Base-by-base conservation (phyloP, 2,797 vertebrate species). In the Staurois parvus region DNA sequence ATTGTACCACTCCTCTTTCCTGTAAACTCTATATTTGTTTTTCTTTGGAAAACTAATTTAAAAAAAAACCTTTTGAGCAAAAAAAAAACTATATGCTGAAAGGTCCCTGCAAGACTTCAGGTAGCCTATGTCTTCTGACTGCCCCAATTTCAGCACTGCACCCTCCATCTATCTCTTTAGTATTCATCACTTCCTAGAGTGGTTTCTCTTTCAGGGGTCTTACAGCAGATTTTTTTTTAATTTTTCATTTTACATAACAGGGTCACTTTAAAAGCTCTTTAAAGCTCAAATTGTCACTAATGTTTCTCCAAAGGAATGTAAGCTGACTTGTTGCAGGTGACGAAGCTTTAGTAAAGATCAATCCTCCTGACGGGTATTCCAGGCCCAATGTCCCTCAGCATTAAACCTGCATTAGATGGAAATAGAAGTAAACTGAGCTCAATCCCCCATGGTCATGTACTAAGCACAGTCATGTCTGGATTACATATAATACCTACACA, bases 331-430 rank as follows among this genome's bases (percentile, higher is more conserved):
- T 72, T 68, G 19, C 26, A 6, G 21, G 48, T 70, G 15, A 37
- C 15, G 29, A 73, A 4, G 19, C 32, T 17, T 21, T 72, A 72
- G 70, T 72, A 66, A 80, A 40, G 13, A 48, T 56, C 52, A 40
- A n/a, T 40, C 13, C 69, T 45, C 52, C 72, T 81, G 28, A 59
- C 10, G 8, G 69, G 21, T 59, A 37, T 68, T 81, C 28, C 17
- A 42, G 12, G 28, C 69, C 19, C 10, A 42, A 8, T 29, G 52
- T 81, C 48, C 69, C 79, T 72, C 17, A 81, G 69, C 79, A 81
- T 81, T 81, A 81, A 81, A 81, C 79, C 79, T 81, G 67, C 67
- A 81, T 72, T 59, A 72, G 45, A 73, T 81, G 79, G 59, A 72
- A 28, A n/a, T 13, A 62, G 69, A 62, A 40, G 56, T 30, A 28